Conservation (phyloP, 2,888 invertebrate genomes). For the Plebejus melissa region DNA sequence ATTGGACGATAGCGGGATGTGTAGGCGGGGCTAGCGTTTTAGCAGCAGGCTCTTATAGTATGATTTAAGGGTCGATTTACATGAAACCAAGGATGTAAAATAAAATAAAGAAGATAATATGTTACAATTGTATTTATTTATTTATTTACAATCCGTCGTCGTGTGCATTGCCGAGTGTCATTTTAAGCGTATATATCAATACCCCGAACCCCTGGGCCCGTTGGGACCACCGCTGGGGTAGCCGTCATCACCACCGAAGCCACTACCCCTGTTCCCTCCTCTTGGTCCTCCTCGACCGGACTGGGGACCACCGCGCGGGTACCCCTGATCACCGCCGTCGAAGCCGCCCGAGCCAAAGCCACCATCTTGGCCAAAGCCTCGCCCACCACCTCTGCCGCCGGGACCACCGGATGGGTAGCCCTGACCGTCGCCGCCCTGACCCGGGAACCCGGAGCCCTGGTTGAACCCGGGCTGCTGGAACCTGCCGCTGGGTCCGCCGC, state of each 20-base stretch:
- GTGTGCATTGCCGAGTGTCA: constrained; percentile 11
- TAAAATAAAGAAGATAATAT: neutral
- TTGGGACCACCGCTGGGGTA: constrained; percentile 66
- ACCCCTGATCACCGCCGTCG: constrained; percentile 24
- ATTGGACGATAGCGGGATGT: too few relatives aligned
- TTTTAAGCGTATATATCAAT: constrained; percentile 42
- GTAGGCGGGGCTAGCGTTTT: too few relatives aligned
- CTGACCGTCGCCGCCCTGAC: constrained; percentile 12
- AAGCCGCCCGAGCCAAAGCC: constrained; percentile 6
- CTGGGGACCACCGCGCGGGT: constrained; percentile 30
- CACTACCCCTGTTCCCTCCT: constrained; percentile 34
- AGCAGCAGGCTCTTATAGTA: too few relatives aligned
- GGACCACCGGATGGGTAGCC: constrained; percentile 33
- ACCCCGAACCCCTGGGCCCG: constrained; percentile 67
- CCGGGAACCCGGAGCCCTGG: constrained; percentile 27
- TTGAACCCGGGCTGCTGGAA: constrained; percentile 37
- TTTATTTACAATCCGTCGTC: constrained; percentile 1
- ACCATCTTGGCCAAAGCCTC: constrained; percentile 26
- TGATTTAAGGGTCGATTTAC: too few relatives aligned
- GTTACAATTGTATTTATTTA: neutral
- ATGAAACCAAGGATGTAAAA: neutral
- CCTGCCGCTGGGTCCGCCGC: constrained; percentile 42
- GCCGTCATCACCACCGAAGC: constrained; percentile 50
- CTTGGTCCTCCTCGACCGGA: constrained; percentile 29
- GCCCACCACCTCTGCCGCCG: constrained; percentile 36